Evolutionary conservation across 2,797 vertebrate species (phyloP).

Genomic region (Urosaurus nigricauda): DNA sequence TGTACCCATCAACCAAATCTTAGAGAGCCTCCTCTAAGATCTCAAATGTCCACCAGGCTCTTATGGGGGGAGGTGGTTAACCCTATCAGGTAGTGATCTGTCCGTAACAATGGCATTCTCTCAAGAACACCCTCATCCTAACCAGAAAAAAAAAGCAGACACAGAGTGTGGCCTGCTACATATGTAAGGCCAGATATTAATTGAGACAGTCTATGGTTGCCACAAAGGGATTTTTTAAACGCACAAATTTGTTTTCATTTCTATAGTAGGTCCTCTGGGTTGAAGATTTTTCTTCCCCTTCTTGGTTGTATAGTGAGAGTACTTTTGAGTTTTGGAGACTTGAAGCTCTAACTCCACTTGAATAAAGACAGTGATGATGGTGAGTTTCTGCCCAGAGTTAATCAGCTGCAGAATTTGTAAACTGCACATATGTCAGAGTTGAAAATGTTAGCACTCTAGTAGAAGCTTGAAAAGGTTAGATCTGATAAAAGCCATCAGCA

Average conservation of each 20-base stretch:
- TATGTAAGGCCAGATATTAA: no score
- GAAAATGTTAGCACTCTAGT: conserved; percentile 97
- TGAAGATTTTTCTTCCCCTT: conserved; percentile 26
- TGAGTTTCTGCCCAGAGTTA: conserved; percentile 88
- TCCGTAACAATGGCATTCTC: no score
- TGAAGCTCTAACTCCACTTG: conserved; percentile 76
- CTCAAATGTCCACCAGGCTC: no score
- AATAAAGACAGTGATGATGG: conserved; percentile 78
- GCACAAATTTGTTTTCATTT: conserved; percentile 49
- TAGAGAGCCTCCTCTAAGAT: no score
- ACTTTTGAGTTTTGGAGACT: conserved; percentile 68
- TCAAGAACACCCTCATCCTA: no score
- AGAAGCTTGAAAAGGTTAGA: conserved; percentile 99
- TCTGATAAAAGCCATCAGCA: conserved; percentile 99
- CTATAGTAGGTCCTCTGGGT: conserved; percentile 22
- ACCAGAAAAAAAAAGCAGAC: no score
- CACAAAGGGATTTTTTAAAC: conserved; percentile 55
- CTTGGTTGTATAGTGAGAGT: conserved; percentile 43
- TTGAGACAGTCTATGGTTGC: neutral
- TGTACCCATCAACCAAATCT: no score
- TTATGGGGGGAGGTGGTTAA: no score
- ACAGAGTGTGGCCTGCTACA: no score
- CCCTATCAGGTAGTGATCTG: no score
- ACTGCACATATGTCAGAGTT: conserved; percentile 96
- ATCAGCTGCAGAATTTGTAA: conserved; percentile 97